Percentiles rank a stretch among this genome's conserved stretches.
These are phyloP conservation scores for Dendrocincla fuliginosa DNA, from an alignment of 2,797 vertebrate genomes.

Conservation along the genomic window DNA sequence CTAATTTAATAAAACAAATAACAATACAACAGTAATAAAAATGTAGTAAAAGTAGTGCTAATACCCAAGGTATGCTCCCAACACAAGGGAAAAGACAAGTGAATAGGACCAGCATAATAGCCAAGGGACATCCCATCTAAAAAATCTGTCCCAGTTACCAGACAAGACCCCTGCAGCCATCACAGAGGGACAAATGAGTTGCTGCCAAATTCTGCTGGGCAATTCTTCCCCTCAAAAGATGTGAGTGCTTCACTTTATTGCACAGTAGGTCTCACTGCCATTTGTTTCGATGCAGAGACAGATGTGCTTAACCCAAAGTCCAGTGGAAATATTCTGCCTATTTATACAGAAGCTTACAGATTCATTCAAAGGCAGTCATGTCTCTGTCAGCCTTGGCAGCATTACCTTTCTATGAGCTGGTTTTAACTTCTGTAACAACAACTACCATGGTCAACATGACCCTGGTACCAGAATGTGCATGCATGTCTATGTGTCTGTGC, in stretches of 20 bases:
- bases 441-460: not conserved
- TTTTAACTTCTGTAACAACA: not conserved
- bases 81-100: not conserved
- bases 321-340: not conserved
- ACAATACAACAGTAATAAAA: fast-evolving
- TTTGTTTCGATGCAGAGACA: not conserved
- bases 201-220: not conserved
- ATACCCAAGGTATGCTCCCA: not conserved
- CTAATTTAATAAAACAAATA: not conserved
- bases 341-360: not conserved
- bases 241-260: not conserved
- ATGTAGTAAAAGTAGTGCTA: not conserved
- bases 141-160: not conserved
- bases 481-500: not conserved
- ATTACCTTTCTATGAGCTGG: not conserved
- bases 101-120: not conserved
- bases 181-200: not conserved
- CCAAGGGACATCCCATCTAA: not conserved
- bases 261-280: not conserved
- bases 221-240: not conserved
- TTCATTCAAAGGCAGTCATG: not conserved
- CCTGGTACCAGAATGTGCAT: not conserved
- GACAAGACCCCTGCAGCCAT: not conserved
- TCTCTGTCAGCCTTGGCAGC: not conserved
- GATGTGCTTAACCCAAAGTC: not conserved